Evolutionary conservation across 1,140 invertebrate species (phyloP).

Genomic region (Lepidurus packardi): DNA sequence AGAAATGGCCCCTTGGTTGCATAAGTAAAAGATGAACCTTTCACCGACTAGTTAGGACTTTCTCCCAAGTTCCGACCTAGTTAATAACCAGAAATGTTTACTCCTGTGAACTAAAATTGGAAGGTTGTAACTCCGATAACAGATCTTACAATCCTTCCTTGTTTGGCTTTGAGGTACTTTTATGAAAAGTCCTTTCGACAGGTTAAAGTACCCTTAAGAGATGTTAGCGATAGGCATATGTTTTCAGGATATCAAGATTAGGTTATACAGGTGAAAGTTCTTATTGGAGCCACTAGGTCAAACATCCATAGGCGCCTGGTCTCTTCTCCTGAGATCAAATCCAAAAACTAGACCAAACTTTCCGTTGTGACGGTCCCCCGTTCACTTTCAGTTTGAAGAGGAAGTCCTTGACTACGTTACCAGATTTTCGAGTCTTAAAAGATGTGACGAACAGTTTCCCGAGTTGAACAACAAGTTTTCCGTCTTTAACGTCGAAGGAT

Average conservation of each 20-base stretch:
- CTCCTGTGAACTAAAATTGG: neutral
- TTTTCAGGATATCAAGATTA: neutral
- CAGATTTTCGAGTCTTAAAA: neutral
- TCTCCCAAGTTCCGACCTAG: neutral
- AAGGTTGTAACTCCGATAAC: neutral
- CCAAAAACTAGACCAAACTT: neutral
- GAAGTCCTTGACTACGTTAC: conserved; percentile 12
- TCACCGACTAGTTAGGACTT: neutral
- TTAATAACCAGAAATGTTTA: conserved; percentile 9
- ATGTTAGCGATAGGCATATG: neutral
- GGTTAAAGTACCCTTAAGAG: neutral
- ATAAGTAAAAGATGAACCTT: conserved; percentile 11
- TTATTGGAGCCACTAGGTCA: conserved; percentile 19
- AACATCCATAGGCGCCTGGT: neutral
- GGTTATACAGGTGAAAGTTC: neutral
- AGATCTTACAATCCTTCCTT: neutral
- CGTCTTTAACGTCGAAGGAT: neutral
- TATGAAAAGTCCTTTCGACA: neutral
- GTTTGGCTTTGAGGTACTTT: neutral
- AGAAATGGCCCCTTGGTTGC: neutral
- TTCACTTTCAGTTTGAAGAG: conserved; percentile 1
- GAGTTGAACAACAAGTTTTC: neutral
- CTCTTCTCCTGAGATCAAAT: neutral
- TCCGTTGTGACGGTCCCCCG: neutral
- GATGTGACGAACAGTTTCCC: neutral